phyloP scores from a whole-genome alignment of 2,797 vertebrate species.

The Paramormyrops hopkinsi region DNA sequence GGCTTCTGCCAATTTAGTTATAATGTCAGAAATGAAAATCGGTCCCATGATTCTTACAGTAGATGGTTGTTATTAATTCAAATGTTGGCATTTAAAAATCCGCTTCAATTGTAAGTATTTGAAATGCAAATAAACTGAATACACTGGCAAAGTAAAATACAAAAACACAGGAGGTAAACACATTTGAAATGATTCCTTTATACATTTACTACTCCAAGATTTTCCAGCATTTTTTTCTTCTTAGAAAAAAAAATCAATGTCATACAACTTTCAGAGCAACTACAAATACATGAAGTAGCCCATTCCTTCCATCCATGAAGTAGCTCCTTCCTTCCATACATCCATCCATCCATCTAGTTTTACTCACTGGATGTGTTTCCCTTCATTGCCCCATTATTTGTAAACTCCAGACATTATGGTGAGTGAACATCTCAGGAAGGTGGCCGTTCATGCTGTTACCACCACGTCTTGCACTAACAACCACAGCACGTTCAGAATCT shows the following conservation, averaged over 20 bases:
- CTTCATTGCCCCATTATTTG: not conserved
- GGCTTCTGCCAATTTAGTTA: conserved; percentile 58
- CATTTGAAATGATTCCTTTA: conserved; percentile 49
- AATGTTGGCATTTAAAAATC: conserved; percentile 71
- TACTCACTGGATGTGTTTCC: not conserved
- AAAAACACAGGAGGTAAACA: conserved; percentile 41
- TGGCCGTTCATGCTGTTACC: not conserved
- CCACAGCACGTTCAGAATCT: not conserved
- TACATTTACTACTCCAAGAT: conserved; percentile 21
- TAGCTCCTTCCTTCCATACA: not conserved
- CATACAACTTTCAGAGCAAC: conserved; percentile 41
- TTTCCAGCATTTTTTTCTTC: conserved; percentile 1
- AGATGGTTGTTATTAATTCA: conserved; percentile 69
- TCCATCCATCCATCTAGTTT: not conserved
- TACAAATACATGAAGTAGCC: not conserved
- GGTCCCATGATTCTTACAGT: conserved; percentile 51
- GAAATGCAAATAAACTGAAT: conserved; percentile 70
- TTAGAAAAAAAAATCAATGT: conserved; percentile 49
- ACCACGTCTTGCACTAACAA: not conserved
- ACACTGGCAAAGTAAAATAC: conserved; percentile 59
- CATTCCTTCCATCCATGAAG: not conserved
- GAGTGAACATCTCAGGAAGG: not conserved
- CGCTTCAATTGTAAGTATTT: conserved; percentile 67
- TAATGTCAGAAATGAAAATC: conserved; percentile 61
- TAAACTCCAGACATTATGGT: not conserved